Conservation (phyloP, 1,140 invertebrate species). For the Stenopsyche tienmushanensis region DNA sequence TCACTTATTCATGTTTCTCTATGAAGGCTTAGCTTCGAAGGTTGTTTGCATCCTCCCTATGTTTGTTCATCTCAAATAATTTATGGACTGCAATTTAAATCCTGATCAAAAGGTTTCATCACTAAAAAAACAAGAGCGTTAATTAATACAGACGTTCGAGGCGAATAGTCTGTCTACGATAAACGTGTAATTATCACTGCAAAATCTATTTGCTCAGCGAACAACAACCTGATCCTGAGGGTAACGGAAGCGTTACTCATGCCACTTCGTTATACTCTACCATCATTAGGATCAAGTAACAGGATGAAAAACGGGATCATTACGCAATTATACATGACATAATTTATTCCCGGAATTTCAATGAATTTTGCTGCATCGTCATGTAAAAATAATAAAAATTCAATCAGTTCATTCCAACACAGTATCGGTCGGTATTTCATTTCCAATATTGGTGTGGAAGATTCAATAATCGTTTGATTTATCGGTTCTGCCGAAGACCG, state of each 20-base stretch:
- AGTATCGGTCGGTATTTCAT: background rate
- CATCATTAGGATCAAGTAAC: background rate
- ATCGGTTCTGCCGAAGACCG: too few species aligned
- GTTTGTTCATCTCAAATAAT: too few species aligned
- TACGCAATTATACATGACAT: background rate
- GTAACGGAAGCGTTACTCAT: conserved; percentile 18
- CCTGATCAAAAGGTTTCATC: too few species aligned
- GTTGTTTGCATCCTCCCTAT: too few species aligned
- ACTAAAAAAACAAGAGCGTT: too few species aligned
- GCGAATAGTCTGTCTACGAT: too few species aligned
- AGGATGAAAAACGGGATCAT: background rate
- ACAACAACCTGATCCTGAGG: conserved; percentile 1
- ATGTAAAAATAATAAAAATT: background rate
- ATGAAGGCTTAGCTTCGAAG: too few species aligned
- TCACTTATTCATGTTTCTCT: too few species aligned
- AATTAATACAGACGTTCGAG: too few species aligned
- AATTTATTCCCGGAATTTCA: background rate
- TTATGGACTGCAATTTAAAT: too few species aligned
- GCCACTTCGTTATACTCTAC: conserved; percentile 1
- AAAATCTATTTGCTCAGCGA: conserved; percentile 14
- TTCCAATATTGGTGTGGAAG: background rate
- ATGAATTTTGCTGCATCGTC: background rate
- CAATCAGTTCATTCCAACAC: too few species aligned
- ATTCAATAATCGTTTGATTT: too few species aligned
- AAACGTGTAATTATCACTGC: conserved; percentile 12